A percentile compares a stretch with the other conserved stretches of the same genome.
Evolutionary conservation across 2,797 vertebrate species (phyloP).

Genomic region (Rallus crepitans): DNA sequence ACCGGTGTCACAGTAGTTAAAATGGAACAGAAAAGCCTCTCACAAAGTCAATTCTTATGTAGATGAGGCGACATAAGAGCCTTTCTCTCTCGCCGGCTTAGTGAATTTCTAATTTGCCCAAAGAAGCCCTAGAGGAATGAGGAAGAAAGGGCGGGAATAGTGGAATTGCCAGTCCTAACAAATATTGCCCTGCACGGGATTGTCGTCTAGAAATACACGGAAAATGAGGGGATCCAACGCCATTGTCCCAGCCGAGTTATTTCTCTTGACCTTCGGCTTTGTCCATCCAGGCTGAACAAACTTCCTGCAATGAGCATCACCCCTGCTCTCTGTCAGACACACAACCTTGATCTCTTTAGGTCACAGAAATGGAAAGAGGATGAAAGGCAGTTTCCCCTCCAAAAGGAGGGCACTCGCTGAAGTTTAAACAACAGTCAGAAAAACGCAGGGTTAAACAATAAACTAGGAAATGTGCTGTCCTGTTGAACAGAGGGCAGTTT

Average conservation of each 20-base stretch:
- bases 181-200: not conserved
- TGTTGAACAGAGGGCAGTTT: conserved; percentile 31
- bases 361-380: not conserved
- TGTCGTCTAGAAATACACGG: not conserved
- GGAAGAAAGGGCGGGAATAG: not conserved
- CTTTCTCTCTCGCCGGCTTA: not conserved
- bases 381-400: not conserved
- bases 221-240: not conserved
- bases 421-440: conserved; percentile 52
- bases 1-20: conserved; percentile 53
- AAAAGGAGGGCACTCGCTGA: not conserved
- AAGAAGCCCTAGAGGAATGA: not conserved
- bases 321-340: not conserved
- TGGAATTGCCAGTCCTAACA: not conserved
- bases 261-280: conserved; percentile 23
- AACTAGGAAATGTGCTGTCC: conserved; percentile 40
- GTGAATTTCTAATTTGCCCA: conserved; percentile 47
- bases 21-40: conserved; percentile 54
- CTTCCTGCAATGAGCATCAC: not conserved
- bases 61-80: conserved; percentile 54
- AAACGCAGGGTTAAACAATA: conserved; percentile 40
- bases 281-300: conserved; percentile 6
- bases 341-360: not conserved
- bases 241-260: not conserved
- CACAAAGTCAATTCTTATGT: conserved; percentile 69